phyloP scores from a whole-genome alignment of 2,888 invertebrate species.

The Ceramica pisi region DNA sequence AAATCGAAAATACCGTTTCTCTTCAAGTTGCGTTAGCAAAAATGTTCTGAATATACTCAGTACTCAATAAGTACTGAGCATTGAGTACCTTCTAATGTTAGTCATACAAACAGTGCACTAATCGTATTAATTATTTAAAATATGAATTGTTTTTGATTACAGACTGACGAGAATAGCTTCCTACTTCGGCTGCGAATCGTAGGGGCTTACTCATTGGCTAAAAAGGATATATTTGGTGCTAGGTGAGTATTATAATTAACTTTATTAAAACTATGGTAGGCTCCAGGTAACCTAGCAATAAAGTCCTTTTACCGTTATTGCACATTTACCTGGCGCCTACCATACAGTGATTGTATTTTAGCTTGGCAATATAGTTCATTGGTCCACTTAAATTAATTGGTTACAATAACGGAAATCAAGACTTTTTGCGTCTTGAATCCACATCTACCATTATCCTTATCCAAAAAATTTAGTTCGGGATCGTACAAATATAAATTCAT shows the following conservation, averaged over 20 bases:
- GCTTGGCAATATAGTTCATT: background rate
- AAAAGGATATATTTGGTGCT: conserved; percentile 99
- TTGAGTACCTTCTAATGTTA: conserved; percentile 15
- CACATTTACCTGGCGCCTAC: too few relatives aligned
- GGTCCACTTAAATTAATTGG: background rate
- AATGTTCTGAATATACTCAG: too few relatives aligned
- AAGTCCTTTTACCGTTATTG: too few relatives aligned
- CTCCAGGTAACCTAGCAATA: too few relatives aligned
- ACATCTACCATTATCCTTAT: background rate
- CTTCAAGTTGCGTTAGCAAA: too few relatives aligned
- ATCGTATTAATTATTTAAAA: conserved; percentile 1
- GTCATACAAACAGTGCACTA: conserved; percentile 7
- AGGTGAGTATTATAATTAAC: conserved; percentile 91
- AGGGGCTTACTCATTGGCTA: conserved; percentile 97
- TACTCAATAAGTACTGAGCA: too few relatives aligned
- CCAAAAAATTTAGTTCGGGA: too few relatives aligned
- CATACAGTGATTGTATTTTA: background rate
- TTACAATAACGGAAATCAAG: background rate
- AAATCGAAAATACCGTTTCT: too few relatives aligned
- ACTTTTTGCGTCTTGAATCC: background rate
- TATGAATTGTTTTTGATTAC: conserved; percentile 71
- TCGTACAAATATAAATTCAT: background rate
- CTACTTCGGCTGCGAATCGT: conserved; percentile 96
- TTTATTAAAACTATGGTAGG: background rate
- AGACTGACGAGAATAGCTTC: conserved; percentile 95